Evolutionary conservation across 2,888 invertebrate species (phyloP).

Genomic region (Drosophila algonquin): DNA sequence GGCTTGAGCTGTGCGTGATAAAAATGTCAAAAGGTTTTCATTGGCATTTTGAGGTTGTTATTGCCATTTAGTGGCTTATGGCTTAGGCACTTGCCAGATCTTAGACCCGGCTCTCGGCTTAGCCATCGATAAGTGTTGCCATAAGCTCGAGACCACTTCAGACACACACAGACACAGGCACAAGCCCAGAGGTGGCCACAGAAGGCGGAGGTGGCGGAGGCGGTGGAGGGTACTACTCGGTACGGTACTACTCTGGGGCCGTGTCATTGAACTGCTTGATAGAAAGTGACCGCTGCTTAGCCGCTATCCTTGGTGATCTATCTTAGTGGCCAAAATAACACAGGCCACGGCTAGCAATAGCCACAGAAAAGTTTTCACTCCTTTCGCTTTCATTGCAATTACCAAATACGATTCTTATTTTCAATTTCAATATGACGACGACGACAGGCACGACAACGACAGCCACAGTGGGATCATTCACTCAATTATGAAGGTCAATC

Average conservation of each 20-base stretch:
- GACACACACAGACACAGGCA: slow-evolving; percentile 9
- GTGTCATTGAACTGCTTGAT: slow-evolving; percentile 52
- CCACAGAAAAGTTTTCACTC: slow-evolving; percentile 72
- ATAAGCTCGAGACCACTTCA: slow-evolving; percentile 60
- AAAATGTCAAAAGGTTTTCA: slow-evolving; percentile 79
- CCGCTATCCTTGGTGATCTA: slow-evolving; percentile 74
- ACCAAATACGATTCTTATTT: slow-evolving; percentile 79
- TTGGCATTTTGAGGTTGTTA: slow-evolving; percentile 66
- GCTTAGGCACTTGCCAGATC: slow-evolving; percentile 3
- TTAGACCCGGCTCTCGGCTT: slow-evolving; percentile 26
- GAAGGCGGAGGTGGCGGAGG: slow-evolving; percentile 14
- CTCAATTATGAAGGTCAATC: slow-evolving; percentile 6
- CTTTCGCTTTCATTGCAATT: slow-evolving; percentile 78
- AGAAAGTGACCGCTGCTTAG: slow-evolving; percentile 61
- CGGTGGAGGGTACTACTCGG: no score
- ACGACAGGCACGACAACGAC: slow-evolving; percentile 62
- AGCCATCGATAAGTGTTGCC: slow-evolving; percentile 67
- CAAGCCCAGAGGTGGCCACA: slow-evolving; percentile 11
- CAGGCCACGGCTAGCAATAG: slow-evolving; percentile 30
- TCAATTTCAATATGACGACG: slow-evolving; percentile 77
- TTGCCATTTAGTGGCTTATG: slow-evolving; percentile 69
- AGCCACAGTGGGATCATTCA: slow-evolving; percentile 41
- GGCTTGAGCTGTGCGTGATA: slow-evolving; percentile 64
- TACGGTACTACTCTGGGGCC: slow-evolving; percentile 13
- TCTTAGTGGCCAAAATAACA: slow-evolving; percentile 71